Evolutionary conservation across 2,888 invertebrate genomes (phyloP).

Genomic region (Cylindroiulus punctatus): DNA sequence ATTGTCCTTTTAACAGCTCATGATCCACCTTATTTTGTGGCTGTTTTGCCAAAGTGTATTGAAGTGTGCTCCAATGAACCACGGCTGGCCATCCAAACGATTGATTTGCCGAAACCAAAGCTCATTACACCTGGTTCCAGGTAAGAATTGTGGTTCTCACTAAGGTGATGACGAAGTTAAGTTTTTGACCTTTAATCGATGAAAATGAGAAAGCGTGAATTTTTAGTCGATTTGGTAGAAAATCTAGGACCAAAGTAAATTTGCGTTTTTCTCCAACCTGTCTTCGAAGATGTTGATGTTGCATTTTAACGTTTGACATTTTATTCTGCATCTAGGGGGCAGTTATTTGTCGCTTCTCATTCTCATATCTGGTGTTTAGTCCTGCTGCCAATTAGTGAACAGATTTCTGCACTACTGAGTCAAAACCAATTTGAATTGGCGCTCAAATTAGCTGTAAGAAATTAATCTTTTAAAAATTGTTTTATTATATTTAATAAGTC

Average conservation of each 20-base stretch:
- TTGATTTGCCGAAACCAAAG: slow-evolving; percentile 71
- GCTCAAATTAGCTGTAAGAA: slow-evolving; percentile 85
- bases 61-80: slow-evolving; percentile 89
- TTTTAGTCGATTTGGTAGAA: too few species aligned
- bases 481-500: too few species aligned
- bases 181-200: too few species aligned
- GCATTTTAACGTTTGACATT: too few species aligned
- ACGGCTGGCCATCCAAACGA: slow-evolving; percentile 80
- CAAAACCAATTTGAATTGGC: slow-evolving; percentile 95
- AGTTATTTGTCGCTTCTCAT: slow-evolving; percentile 85
- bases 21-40: slow-evolving; percentile 93
- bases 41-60: slow-evolving; percentile 82
- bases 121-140: slow-evolving; percentile 74
- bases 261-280: too few species aligned
- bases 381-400: slow-evolving; percentile 81
- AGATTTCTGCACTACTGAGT: slow-evolving; percentile 83
- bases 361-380: slow-evolving; percentile 90
- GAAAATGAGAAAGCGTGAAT: too few species aligned
- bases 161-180: too few species aligned
- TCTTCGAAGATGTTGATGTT: too few species aligned
- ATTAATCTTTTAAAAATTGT: slow-evolving; percentile 1
- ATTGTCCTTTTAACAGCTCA: slow-evolving; percentile 78
- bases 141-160: slow-evolving; percentile 66
- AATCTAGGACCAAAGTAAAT: too few species aligned
- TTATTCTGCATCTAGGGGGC: slow-evolving; percentile 69